Evolutionary conservation across 2,113 vertebrate species (phyloP).

Genomic region (Dicentrarchus labrax): DNA sequence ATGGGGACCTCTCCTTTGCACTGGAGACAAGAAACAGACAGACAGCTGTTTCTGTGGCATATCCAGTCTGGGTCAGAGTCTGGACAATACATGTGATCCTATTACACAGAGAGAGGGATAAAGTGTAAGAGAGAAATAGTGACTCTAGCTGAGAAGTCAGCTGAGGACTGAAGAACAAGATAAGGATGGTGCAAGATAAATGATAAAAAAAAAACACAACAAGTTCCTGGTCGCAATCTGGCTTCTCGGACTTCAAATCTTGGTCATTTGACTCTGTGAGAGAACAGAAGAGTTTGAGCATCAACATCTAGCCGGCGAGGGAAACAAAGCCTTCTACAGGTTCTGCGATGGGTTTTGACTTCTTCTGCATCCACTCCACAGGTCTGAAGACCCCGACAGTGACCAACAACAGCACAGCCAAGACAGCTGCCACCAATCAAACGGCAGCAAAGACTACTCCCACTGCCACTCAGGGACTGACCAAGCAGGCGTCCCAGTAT

Average conservation of each 20-base stretch:
- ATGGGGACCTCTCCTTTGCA: neutral
- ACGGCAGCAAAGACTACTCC: slow-evolving; percentile 7
- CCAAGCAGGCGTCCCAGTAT: slow-evolving; percentile 38
- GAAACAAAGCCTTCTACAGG: neutral
- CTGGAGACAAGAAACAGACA: neutral
- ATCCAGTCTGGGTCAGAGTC: slow-evolving; percentile 2
- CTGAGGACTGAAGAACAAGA: neutral
- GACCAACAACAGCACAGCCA: slow-evolving; percentile 30
- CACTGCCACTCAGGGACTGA: neutral
- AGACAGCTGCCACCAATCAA: neutral
- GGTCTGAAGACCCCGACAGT: slow-evolving; percentile 61
- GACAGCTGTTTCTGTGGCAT: neutral
- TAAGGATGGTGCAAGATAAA: neutral
- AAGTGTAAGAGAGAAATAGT: too few relatives aligned
- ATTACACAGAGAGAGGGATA: neutral
- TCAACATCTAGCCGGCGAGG: neutral
- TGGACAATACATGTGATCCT: neutral
- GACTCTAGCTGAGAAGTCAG: too few relatives aligned
- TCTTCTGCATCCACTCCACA: slow-evolving; percentile 26
- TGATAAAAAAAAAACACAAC: too few relatives aligned
- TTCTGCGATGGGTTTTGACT: slow-evolving; percentile 16
- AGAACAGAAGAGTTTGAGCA: neutral
- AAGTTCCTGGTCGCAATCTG: neutral
- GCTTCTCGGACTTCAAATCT: neutral
- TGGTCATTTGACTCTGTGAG: too few relatives aligned